These are phyloP conservation scores for Chaenodraco wilsoni DNA, from an alignment of 2,797 vertebrate genomes.

Conservation along the genomic window DNA sequence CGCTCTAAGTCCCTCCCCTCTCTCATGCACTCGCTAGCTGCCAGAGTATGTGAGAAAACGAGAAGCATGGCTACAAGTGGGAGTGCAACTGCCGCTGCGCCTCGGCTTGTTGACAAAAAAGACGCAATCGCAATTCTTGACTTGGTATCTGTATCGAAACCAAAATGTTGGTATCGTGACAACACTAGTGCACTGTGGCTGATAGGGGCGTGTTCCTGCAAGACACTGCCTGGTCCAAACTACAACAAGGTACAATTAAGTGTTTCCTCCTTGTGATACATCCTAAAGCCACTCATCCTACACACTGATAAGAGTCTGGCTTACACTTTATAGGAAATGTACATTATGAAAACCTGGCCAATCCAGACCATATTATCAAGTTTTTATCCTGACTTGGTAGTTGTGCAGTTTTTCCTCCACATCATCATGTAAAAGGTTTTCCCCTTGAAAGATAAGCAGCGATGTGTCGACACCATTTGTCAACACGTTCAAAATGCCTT, in stretches of 20 bases:
- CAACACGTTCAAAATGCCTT: slow-evolving; percentile 41
- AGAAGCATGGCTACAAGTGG: too few relatives aligned
- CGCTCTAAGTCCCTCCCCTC: too few relatives aligned
- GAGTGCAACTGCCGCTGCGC: too few relatives aligned
- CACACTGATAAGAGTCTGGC: slow-evolving; percentile 14
- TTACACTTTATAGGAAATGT: slow-evolving; percentile 17
- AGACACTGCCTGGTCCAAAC: slow-evolving; percentile 35
- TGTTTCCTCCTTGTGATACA: slow-evolving; percentile 18
- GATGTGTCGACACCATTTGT: slow-evolving; percentile 37
- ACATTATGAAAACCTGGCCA: slow-evolving; percentile 14
- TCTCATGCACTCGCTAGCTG: too few relatives aligned
- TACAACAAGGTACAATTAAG: slow-evolving; percentile 21
- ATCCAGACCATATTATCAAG: neutral
- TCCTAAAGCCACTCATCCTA: slow-evolving; percentile 20
- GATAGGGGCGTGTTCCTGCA: slow-evolving; percentile 45
- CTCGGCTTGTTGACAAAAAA: too few relatives aligned
- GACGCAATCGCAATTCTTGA: too few relatives aligned
- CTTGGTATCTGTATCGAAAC: too few relatives aligned
- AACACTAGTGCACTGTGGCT: slow-evolving; percentile 27
- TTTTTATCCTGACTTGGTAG: too few relatives aligned
- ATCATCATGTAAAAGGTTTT: slow-evolving; percentile 1
- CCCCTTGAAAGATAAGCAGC: slow-evolving; percentile 32
- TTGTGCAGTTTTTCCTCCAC: neutral
- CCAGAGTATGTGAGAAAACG: too few relatives aligned
- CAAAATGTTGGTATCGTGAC: too few relatives aligned